Percentiles rank a stretch among this genome's conserved stretches.
Evolutionary conservation across 2,888 invertebrate genomes (phyloP).

Genomic region (Drosophila mettleri): DNA sequence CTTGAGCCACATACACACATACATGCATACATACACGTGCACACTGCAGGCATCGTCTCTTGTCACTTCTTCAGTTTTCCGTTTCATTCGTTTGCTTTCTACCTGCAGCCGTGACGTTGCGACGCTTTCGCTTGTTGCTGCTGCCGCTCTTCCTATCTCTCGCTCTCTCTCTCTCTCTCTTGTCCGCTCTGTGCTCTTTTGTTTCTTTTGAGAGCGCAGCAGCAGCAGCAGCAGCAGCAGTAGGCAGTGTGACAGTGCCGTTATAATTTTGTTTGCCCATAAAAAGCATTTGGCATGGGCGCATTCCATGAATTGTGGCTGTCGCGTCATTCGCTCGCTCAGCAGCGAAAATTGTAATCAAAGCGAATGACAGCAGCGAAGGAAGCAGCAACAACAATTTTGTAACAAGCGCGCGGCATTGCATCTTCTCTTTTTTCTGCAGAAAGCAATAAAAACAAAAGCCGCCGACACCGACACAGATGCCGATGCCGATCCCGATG

Average conservation of each 20-base stretch:
- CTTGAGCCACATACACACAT: conserved; percentile 20
- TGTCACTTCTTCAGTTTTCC: conserved; percentile 23
- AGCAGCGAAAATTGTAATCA: conserved; percentile 37
- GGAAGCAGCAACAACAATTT: conserved; percentile 21
- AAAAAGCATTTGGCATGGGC: conserved; percentile 56
- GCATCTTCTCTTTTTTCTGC: conserved; percentile 28
- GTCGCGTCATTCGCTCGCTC: conserved; percentile 32
- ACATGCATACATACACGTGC: not conserved
- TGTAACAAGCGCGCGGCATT: conserved; percentile 17
- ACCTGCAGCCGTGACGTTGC: conserved; percentile 57
- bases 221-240: conserved; percentile 15
- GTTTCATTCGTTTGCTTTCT: conserved; percentile 63
- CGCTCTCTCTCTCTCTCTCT: conserved; percentile 5
- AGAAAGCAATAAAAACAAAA: conserved; percentile 22
- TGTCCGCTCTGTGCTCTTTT: conserved; percentile 10
- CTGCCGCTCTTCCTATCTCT: conserved; percentile 25
- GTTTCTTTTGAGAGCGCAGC: conserved; percentile 13
- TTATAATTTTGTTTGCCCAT: conserved; percentile 66
- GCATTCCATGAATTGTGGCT: conserved; percentile 50
- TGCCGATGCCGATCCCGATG: conserved; percentile 14
- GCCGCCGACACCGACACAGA: conserved; percentile 15
- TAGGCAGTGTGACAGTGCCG: conserved; percentile 53
- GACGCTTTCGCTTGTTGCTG: conserved; percentile 70
- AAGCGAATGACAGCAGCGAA: conserved; percentile 26
- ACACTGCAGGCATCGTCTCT: conserved; percentile 33